A percentile compares a stretch with the other conserved stretches of the same genome.
Evolutionary conservation across 2,888 invertebrate species (phyloP).

Genomic region (Iselma pallidipennis): DNA sequence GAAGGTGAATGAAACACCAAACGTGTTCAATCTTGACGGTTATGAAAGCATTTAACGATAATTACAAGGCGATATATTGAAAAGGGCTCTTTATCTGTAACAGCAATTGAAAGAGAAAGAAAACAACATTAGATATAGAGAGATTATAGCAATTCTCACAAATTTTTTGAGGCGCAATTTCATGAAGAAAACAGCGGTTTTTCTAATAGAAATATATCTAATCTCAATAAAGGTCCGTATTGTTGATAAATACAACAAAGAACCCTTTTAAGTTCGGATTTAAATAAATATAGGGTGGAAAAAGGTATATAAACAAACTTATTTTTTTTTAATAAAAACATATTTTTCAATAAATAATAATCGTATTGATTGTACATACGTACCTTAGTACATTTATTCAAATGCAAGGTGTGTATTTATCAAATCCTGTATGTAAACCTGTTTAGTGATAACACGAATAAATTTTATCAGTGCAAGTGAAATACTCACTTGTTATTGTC

Average conservation of each 20-base stretch:
- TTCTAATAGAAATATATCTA: background rate
- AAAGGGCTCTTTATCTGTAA: conserved; percentile 1
- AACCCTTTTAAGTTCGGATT: background rate
- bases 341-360: background rate
- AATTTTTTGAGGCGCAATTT: background rate
- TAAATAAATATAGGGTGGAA: background rate
- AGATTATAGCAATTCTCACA: background rate
- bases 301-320: background rate
- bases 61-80: conserved; percentile 2
- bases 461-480: conserved; percentile 8
- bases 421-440: conserved; percentile 6
- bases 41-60: conserved; percentile 3
- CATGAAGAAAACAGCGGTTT: background rate
- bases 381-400: background rate
- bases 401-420: conserved; percentile 4
- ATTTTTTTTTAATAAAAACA: background rate
- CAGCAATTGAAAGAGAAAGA: background rate
- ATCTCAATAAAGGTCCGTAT: background rate
- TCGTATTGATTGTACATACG: background rate
- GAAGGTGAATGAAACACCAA: conserved; percentile 1
- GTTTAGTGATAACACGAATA: background rate
- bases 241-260: background rate
- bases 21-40: conserved; percentile 3
- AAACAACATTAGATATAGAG: no score
- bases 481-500: conserved; percentile 2